Evolutionary conservation across 2,113 vertebrate species (phyloP).

Genomic region (Seriola quinqueradiata): DNA sequence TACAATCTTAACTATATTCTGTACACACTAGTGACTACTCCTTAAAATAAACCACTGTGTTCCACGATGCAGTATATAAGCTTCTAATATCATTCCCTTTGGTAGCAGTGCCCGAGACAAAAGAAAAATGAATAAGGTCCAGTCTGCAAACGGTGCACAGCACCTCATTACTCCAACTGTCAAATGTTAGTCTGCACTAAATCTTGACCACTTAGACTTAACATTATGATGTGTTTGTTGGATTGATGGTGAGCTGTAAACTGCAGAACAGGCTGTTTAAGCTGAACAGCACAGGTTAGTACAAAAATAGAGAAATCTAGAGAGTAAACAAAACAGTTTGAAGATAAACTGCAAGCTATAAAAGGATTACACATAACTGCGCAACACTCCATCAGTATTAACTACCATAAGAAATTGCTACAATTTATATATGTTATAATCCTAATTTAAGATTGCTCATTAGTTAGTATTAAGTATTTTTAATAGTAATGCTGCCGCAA

Average conservation of each 20-base stretch:
- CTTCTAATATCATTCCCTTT: slow-evolving; percentile 21
- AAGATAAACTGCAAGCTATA: slow-evolving; percentile 31
- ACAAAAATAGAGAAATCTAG: slow-evolving; percentile 74
- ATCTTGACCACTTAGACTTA: slow-evolving; percentile 27
- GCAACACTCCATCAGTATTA: slow-evolving; percentile 11
- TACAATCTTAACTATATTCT: slow-evolving; percentile 14
- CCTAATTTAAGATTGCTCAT: slow-evolving; percentile 2
- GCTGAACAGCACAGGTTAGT: slow-evolving; percentile 57
- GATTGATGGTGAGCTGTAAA: slow-evolving; percentile 14
- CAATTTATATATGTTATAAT: slow-evolving; percentile 15
- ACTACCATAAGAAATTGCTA: background rate
- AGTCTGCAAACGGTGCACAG: slow-evolving; percentile 31
- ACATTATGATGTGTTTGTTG: slow-evolving; percentile 3
- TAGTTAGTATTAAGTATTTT: slow-evolving; percentile 15
- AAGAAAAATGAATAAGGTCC: slow-evolving; percentile 15
- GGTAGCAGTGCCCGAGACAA: slow-evolving; percentile 39
- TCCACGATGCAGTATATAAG: slow-evolving; percentile 1
- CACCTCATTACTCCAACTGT: slow-evolving; percentile 24
- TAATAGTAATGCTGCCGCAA: background rate
- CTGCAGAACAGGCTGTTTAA: slow-evolving; percentile 30
- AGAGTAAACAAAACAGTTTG: slow-evolving; percentile 27
- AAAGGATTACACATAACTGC: slow-evolving; percentile 15
- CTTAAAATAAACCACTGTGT: slow-evolving; percentile 24
- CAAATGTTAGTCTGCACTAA: slow-evolving; percentile 10
- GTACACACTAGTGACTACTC: slow-evolving; percentile 4